These are phyloP conservation scores for Plecotus auritus DNA, from an alignment of 2,113 vertebrate species.

Conservation along the genomic window DNA sequence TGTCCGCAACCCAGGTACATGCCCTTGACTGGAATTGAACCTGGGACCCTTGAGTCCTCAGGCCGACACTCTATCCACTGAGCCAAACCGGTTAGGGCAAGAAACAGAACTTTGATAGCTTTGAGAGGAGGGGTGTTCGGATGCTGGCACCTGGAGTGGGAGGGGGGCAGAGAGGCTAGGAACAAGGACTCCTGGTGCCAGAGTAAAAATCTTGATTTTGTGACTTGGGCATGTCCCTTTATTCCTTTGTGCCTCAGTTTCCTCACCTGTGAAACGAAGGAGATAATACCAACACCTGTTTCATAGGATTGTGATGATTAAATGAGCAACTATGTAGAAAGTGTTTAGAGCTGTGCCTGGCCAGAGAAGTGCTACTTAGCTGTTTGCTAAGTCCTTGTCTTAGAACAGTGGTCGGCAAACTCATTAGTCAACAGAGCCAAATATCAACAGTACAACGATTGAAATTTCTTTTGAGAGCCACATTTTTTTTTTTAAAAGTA, in stretches of 20 bases:
- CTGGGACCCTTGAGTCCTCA: too few relatives aligned
- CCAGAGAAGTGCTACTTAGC: background rate
- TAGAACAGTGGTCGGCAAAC: too few relatives aligned
- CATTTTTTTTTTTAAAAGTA: too few relatives aligned
- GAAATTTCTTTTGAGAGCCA: too few relatives aligned
- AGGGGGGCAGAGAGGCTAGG: background rate
- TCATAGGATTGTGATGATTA: background rate
- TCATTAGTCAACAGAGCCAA: too few relatives aligned
- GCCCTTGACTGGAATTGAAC: too few relatives aligned
- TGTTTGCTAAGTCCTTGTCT: background rate
- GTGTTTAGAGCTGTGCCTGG: background rate
- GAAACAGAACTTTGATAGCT: background rate
- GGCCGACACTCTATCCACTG: too few relatives aligned
- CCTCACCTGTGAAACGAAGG: background rate
- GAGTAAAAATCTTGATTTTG: background rate
- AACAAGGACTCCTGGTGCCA: background rate
- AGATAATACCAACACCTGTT: background rate
- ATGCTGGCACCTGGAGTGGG: background rate
- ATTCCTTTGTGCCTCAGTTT: background rate
- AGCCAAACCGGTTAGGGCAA: too few relatives aligned
- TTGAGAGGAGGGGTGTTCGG: background rate
- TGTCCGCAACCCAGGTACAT: too few relatives aligned
- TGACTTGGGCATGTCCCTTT: background rate
- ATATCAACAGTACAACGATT: too few relatives aligned
- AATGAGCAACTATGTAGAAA: background rate